Conservation (phyloP, 2,797 vertebrate genomes). For the Aselliscus stoliczkanus region DNA sequence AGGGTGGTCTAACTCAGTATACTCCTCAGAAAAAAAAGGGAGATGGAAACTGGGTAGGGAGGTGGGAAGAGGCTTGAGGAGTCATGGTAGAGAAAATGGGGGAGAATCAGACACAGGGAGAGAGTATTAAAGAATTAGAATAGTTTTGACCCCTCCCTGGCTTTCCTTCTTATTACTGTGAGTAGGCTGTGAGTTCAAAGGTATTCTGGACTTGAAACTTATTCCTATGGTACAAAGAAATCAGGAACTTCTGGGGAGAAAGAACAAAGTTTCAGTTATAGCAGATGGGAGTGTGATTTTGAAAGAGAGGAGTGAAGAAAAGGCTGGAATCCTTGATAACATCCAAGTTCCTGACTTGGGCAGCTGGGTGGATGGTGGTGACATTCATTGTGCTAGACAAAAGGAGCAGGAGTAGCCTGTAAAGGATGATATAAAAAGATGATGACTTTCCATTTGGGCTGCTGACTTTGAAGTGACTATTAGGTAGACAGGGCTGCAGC, state of each 20-base stretch:
- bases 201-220: neutral
- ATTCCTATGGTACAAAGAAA: neutral
- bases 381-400: neutral
- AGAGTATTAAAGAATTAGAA: neutral
- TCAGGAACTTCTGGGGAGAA: neutral
- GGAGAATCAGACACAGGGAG: neutral
- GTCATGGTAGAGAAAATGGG: neutral
- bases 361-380: neutral
- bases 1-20: neutral
- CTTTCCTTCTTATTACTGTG: neutral
- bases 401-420: neutral
- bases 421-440: neutral
- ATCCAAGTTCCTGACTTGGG: conserved; percentile 15
- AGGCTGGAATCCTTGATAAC: neutral
- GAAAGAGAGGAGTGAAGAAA: neutral
- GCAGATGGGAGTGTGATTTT: neutral
- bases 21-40: neutral
- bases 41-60: neutral
- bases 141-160: neutral
- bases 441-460: conserved; percentile 48
- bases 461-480: conserved; percentile 59
- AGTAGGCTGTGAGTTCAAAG: neutral
- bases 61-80: neutral
- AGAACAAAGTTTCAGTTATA: neutral
- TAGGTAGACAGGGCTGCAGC: conserved; percentile 51